phyloP scores from a whole-genome alignment of 2,113 vertebrate species.

The Passer domesticus region DNA sequence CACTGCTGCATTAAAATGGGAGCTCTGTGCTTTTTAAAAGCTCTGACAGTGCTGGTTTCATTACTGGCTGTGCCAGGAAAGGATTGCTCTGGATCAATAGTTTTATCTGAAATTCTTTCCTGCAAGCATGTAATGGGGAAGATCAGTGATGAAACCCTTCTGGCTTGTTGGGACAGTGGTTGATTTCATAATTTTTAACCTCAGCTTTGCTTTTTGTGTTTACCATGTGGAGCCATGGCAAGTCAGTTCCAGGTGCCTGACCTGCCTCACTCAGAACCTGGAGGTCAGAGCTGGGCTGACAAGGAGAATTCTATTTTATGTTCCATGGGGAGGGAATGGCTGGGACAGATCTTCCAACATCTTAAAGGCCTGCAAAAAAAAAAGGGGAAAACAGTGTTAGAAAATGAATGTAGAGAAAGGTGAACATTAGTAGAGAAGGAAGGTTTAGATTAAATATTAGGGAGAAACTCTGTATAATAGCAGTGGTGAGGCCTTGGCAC shows the following conservation, averaged over 20 bases:
- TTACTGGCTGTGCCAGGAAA: not conserved
- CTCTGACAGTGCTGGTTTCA: not conserved
- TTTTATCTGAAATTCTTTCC: not conserved
- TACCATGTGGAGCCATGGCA: not conserved
- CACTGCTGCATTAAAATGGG: not conserved
- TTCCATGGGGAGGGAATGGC: not conserved
- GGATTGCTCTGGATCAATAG: not conserved
- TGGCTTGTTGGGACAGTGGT: not conserved
- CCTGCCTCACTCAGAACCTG: not conserved
- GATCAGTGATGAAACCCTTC: not conserved
- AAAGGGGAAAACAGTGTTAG: not conserved
- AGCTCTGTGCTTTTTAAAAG: not conserved
- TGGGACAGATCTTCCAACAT: not conserved
- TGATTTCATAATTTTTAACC: not conserved
- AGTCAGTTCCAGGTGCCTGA: not conserved
- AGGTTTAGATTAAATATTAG: not conserved
- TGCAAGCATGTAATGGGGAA: not conserved
- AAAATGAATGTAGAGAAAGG: not conserved
- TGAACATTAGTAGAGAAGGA: not conserved
- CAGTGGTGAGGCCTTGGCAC: not conserved
- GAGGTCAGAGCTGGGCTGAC: not conserved
- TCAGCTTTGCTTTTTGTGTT: not conserved
- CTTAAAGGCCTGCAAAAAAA: not conserved
- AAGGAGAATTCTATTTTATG: too few relatives aligned
- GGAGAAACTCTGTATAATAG: not conserved